Evolutionary conservation across 2,113 vertebrate species (phyloP), one percentile per base, ranked within the genome.

Genomic region (Trachemys scripta): DNA sequence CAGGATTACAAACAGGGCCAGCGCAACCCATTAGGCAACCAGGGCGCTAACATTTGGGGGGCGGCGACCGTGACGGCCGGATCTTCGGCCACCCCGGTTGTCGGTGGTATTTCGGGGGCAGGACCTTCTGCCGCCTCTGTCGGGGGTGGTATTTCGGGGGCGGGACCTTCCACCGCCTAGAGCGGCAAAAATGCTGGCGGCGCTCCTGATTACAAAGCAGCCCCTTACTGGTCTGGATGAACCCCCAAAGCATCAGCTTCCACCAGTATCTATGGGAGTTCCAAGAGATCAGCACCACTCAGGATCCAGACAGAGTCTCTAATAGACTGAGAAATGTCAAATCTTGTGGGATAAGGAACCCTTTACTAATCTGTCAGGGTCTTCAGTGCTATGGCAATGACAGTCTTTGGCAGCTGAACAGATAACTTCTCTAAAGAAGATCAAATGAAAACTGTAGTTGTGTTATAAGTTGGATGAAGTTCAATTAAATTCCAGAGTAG

Each of bases 211-310:
- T 69, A 69, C 62, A 69, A 9, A n/a, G 62, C 35, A 69, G 20
- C 62, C 16, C 62, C 16, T 69, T n/a, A n/a, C 17, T 35, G 31
- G 7, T n/a, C 17, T 69, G 62, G 17, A 16, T 69, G 35, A n/a
- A 69, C 35, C 62, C 62, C 62, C 17, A n/a, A 69, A 69, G 62
- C 16, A 69, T 69, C 62, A 96, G 85, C 88, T 96, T 78, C 53
- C 79, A 57, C 72, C 93, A 95, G 90, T 93, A 93, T 94, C 84
- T 95, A 90, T 45, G 80, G 80, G 69, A 93, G 92, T 62, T 62
- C 29, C 20, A 62, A 10, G 57, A 88, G 56, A 94, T 92, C 76
- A 51, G 42, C 8, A 13, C 35, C 82, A n/a, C 76, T 94, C 84
- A 72, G 56, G 78, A 96, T 96, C 94, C 91, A 92, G 45, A 29